Conservation (phyloP, 1,140 invertebrate genomes). For the Laupala kohalensis region DNA sequence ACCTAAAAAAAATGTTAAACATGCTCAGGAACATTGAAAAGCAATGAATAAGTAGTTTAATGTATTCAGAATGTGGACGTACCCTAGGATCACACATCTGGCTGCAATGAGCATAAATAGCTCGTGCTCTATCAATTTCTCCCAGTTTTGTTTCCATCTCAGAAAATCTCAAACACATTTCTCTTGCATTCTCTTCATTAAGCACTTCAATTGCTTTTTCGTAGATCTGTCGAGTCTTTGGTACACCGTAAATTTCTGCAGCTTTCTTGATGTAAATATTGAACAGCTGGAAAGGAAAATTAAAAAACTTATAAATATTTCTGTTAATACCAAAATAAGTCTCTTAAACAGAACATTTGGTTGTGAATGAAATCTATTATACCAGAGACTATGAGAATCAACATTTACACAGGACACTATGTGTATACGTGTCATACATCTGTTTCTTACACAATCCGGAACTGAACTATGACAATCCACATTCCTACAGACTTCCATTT, state of each 20-base stretch:
- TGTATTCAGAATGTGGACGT: slow-evolving; percentile 18
- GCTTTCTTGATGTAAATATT: slow-evolving; percentile 99
- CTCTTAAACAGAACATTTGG: too few species aligned
- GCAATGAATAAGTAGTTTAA: neutral
- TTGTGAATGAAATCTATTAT: too few species aligned
- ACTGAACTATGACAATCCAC: too few species aligned
- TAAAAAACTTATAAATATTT: too few species aligned
- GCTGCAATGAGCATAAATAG: slow-evolving; percentile 94
- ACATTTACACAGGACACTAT: too few species aligned
- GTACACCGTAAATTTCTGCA: slow-evolving; percentile 92
- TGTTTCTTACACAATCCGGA: too few species aligned
- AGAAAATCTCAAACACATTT: slow-evolving; percentile 93
- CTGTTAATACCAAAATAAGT: too few species aligned
- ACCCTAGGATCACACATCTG: slow-evolving; percentile 97
- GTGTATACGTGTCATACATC: too few species aligned
- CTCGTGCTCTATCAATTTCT: slow-evolving; percentile 91
- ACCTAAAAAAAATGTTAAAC: slow-evolving; percentile 37
- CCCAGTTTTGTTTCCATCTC: slow-evolving; percentile 97
- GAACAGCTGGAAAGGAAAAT: slow-evolving; percentile 57
- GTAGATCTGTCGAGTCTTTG: slow-evolving; percentile 92
- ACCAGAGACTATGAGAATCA: too few species aligned
- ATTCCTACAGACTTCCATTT: too few species aligned
- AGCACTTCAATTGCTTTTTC: slow-evolving; percentile 94
- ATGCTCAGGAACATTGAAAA: neutral
- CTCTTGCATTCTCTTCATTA: slow-evolving; percentile 77